These are phyloP conservation scores for Trididemnum clinides DNA, from an alignment of 23 tunicate genomes.

Conservation along the genomic window DNA sequence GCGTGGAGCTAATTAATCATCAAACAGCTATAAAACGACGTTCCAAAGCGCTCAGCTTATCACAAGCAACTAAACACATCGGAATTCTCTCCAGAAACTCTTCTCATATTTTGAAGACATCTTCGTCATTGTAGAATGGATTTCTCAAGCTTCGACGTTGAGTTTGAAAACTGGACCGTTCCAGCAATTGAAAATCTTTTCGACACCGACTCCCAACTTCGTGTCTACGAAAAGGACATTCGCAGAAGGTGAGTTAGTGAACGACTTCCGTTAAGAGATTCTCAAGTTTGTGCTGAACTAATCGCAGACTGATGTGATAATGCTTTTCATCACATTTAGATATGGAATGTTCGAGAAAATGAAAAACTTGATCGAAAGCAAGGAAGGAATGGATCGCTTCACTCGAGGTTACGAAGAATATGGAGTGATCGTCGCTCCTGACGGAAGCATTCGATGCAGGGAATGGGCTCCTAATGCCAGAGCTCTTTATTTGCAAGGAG, in stretches of 20 bases:
- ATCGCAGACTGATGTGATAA: too few relatives aligned
- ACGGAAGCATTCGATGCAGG: slow-evolving; percentile 48
- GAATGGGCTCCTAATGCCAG: slow-evolving; percentile 88
- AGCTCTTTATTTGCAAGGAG: slow-evolving; percentile 71
- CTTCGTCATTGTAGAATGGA: not conserved
- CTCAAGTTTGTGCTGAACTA: too few relatives aligned
- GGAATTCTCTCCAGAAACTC: too few relatives aligned
- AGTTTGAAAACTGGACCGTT: slow-evolving; percentile 31
- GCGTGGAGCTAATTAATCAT: not conserved
- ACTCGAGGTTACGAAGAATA: slow-evolving; percentile 37
- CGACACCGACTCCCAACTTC: not conserved
- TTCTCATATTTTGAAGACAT: too few relatives aligned
- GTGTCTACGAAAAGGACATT: slow-evolving; percentile 21
- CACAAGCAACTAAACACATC: not conserved
- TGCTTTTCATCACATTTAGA: too few relatives aligned
- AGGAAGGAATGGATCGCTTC: slow-evolving; percentile 65
- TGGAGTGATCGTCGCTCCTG: slow-evolving; percentile 55
- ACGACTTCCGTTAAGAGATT: too few relatives aligned
- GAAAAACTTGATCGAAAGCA: slow-evolving; percentile 18
- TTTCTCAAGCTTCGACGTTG: not conserved
- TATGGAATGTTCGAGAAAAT: slow-evolving; percentile 51
- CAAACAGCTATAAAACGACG: too few relatives aligned
- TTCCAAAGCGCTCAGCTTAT: too few relatives aligned
- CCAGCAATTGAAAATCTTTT: slow-evolving; percentile 31
- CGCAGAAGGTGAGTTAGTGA: not conserved